phyloP scores from a whole-genome alignment of 1,140 invertebrate genomes.

The Tigriopus japonicus region DNA sequence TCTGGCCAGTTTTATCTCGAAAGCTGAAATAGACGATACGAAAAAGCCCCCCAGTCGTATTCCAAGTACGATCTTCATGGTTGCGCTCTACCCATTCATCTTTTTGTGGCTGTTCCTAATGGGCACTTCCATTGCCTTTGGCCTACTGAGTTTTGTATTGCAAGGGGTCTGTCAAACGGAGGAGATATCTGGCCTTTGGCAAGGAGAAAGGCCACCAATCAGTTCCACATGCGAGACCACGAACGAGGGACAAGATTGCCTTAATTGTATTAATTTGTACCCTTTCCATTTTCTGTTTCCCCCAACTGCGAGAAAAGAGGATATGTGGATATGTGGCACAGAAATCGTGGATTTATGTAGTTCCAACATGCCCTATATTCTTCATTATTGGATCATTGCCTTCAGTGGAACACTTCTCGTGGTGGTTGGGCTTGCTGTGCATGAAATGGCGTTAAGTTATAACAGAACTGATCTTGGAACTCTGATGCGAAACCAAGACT shows the following conservation, averaged over 20 bases:
- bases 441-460: too few species aligned
- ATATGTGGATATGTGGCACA: neutral
- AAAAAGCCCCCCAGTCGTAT: neutral
- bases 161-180: neutral
- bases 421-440: too few species aligned
- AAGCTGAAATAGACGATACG: neutral
- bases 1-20: neutral
- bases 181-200: neutral
- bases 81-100: neutral
- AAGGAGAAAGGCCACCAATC: neutral
- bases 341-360: neutral
- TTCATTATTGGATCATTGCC: too few species aligned
- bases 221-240: neutral
- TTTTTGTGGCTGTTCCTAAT: neutral
- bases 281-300: neutral
- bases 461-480: too few species aligned
- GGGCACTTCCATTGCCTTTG: neutral
- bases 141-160: neutral
- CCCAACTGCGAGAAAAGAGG: neutral
- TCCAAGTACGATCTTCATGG: neutral
- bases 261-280: neutral
- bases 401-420: too few species aligned
- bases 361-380: neutral
- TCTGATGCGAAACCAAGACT: too few species aligned
- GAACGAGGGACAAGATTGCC: neutral